Base-by-base conservation (phyloP, 2,888 invertebrate genomes). In the Automeris io region DNA sequence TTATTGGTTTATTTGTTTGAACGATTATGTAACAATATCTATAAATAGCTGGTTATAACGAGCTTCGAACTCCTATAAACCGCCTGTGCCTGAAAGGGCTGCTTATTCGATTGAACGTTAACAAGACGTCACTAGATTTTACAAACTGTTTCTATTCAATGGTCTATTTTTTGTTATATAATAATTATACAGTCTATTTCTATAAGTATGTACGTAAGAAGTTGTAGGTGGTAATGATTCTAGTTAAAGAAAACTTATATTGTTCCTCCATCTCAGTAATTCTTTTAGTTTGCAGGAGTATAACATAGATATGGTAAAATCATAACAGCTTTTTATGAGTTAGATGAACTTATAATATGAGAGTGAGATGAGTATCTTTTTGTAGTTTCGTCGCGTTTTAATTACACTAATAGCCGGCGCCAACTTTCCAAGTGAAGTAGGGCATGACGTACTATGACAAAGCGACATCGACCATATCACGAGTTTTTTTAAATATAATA, bases 321-420 rank as follows among this genome's bases (percentile, higher is more conserved):
- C n/a, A n/a, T n/a, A n/a, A n/a, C n/a, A n/a, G n/a, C n/a, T n/a
- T n/a, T n/a, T n/a, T n/a, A n/a, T n/a, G n/a, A n/a, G n/a, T n/a
- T 58, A 48, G 47, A 54, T 43, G 57, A 7, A 18, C 7, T 9
- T n/a, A 26, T 34, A 25, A 42, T 47, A 49, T 51, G 45, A 57
- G 59, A 62, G 63, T 61, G 57, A 70, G n/a, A n/a, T n/a, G n/a
- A 60, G 62, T 69, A 71, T 78, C 68, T 69, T 75, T 70, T 72
- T 70, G 61, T 69, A 76, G 67, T 71, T 73, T 67, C 56, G 68
- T 64, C 63, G 73, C 65, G 77, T 78, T 83, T 83, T 83, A 83
- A 85, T 85, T 81, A 80, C 71, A 80, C 79, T 83, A 83, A 83
- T 81, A 83, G 85, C 80, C 50, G 45, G 62, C 61, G 69, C 69